Percentiles rank a stretch among this genome's conserved stretches.
Evolutionary conservation across 2,797 vertebrate genomes (phyloP).

Genomic region (Smutsia temminckii): DNA sequence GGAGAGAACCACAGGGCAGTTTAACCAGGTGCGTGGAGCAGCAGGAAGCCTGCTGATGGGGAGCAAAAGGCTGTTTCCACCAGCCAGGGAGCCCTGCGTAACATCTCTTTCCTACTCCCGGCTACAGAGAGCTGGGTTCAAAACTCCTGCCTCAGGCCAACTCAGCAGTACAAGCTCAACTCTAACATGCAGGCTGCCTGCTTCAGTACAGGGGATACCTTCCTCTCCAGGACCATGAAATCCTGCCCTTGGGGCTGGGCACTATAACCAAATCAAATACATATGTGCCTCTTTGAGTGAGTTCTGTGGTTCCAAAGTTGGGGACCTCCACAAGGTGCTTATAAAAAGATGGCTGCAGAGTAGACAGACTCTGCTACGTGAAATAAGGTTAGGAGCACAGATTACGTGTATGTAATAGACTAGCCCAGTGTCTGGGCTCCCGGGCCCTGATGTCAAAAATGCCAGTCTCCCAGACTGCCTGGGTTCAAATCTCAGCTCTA

Average conservation of each 20-base stretch:
- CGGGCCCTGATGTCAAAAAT: no score
- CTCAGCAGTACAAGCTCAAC: constrained; percentile 41
- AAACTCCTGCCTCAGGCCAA: constrained; percentile 48
- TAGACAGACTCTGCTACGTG: no score
- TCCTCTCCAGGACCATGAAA: constrained; percentile 35
- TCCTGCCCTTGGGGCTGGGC: not conserved
- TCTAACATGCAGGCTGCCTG: not conserved
- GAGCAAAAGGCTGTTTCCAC: constrained; percentile 63
- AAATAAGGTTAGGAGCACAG: no score
- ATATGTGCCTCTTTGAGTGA: not conserved
- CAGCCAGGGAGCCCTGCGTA: not conserved
- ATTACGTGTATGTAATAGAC: no score
- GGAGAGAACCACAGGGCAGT: not conserved
- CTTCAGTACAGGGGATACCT: not conserved
- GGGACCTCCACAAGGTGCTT: not conserved
- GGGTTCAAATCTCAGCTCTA: not conserved
- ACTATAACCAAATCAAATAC: not conserved
- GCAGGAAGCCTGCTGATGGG: constrained; percentile 51
- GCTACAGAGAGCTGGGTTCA: constrained; percentile 59
- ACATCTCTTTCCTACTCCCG: not conserved
- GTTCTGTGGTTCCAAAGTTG: not conserved
- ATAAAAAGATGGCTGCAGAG: not conserved
- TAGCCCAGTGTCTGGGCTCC: no score
- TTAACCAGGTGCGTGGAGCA: constrained; percentile 43
- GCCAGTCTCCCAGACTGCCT: not conserved